A percentile compares a stretch with the other conserved stretches of the same genome.
Conservation (phyloP, 2,797 vertebrate genomes). For the Sylvia borin region DNA sequence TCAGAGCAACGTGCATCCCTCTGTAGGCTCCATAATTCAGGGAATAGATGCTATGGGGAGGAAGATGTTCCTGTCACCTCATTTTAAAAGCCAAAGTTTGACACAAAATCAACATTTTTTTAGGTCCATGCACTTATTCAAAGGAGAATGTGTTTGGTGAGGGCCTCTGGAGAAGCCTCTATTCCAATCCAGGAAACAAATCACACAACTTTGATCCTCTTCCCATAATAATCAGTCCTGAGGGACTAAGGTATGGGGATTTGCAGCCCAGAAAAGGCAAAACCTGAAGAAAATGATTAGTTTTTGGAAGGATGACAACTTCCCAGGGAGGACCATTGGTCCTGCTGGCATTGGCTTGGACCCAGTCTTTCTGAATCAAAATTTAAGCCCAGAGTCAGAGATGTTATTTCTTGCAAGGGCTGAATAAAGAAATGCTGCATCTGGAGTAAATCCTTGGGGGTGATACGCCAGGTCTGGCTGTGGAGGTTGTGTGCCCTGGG, state of each 20-base stretch:
- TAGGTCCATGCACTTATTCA: background rate
- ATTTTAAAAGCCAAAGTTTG: background rate
- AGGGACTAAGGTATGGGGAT: rapidly evolving
- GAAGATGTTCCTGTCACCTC: background rate
- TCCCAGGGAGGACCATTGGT: background rate
- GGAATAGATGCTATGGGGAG: background rate
- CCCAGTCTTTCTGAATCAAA: background rate
- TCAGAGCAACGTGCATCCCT: background rate
- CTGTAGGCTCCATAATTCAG: background rate
- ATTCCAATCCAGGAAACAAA: background rate
- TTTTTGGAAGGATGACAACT: background rate
- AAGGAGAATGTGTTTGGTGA: background rate
- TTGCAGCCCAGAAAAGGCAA: background rate
- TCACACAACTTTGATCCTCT: background rate
- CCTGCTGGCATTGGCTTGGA: background rate
- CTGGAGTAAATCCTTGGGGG: background rate
- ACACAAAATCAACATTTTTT: background rate
- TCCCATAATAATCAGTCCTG: background rate
- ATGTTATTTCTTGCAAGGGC: background rate
- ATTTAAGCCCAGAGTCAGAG: background rate
- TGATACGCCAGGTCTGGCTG: background rate
- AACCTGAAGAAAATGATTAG: background rate
- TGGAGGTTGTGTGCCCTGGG: background rate
- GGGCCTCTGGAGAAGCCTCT: background rate
- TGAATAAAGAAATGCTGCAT: background rate